These are phyloP conservation scores for Gavia stellata DNA, from an alignment of 2,113 vertebrate species.

Conservation along the genomic window DNA sequence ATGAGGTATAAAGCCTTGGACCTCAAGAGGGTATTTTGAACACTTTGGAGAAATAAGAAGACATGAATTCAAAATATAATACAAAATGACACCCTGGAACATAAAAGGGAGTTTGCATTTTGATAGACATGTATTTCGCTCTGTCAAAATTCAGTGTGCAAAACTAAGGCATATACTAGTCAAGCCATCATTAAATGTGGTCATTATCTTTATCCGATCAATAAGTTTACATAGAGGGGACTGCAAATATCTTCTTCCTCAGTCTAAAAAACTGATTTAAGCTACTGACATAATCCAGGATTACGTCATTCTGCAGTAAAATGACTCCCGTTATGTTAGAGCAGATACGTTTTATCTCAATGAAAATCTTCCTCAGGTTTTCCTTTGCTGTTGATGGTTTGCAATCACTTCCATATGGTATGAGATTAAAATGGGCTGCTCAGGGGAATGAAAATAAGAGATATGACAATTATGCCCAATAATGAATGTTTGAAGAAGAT, in stretches of 20 bases:
- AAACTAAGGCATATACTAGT: not conserved
- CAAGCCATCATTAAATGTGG: not conserved
- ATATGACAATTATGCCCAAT: constrained; percentile 38
- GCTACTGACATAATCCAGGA: not conserved
- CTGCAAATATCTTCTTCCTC: not conserved
- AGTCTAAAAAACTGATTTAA: not conserved
- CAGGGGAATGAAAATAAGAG: constrained; percentile 32
- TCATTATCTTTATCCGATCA: not conserved
- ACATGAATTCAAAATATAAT: not conserved
- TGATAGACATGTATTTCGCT: not conserved
- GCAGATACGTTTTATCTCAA: not conserved
- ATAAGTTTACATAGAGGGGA: not conserved
- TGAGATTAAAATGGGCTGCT: constrained; percentile 28
- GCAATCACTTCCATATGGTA: constrained; percentile 48
- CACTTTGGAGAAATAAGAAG: not conserved
- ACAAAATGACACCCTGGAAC: not conserved
- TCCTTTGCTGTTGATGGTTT: not conserved
- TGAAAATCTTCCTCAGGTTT: constrained; percentile 27
- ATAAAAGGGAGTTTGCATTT: not conserved
- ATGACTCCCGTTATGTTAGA: not conserved
- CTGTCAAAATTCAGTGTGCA: not conserved
- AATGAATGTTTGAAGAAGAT: constrained; percentile 37
- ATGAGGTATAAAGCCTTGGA: not conserved
- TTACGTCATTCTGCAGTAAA: constrained; percentile 9
- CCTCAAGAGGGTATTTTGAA: not conserved